Evolutionary conservation across 2,113 vertebrate species (phyloP).

Genomic region (Odocoileus hemionus): DNA sequence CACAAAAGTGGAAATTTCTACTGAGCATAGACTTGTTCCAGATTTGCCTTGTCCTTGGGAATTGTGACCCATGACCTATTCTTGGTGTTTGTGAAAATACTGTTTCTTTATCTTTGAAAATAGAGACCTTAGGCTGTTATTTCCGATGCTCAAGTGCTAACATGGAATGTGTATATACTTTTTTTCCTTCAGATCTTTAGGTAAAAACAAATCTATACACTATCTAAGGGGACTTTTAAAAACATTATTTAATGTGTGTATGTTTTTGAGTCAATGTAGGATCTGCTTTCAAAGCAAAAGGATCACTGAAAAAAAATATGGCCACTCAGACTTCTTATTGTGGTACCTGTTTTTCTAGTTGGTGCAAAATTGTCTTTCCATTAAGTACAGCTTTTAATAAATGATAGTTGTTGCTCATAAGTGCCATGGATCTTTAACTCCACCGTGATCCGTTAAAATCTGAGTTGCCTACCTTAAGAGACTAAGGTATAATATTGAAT

Average conservation of each 20-base stretch:
- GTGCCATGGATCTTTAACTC: neutral
- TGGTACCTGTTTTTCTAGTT: neutral
- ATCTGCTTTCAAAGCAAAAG: conserved; percentile 8
- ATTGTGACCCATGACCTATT: neutral
- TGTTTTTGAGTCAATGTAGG: neutral
- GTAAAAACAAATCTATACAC: neutral
- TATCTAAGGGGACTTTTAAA: neutral
- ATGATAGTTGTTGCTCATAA: neutral
- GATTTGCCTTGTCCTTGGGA: neutral
- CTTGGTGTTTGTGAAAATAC: neutral
- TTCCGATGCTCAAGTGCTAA: neutral
- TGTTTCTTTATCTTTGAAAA: neutral
- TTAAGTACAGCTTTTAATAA: neutral
- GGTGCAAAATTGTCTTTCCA: neutral
- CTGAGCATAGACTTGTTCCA: neutral
- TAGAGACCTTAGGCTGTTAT: neutral
- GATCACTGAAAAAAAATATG: neutral
- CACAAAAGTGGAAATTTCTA: neutral
- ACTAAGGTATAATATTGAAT: neutral
- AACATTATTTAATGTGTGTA: neutral
- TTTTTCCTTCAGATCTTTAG: neutral
- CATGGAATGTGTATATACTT: neutral
- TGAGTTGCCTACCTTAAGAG: neutral
- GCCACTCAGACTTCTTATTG: neutral
- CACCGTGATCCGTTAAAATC: neutral